Conservation (phyloP, 2,888 invertebrate species). For the Ecdyonurus torrentis region DNA sequence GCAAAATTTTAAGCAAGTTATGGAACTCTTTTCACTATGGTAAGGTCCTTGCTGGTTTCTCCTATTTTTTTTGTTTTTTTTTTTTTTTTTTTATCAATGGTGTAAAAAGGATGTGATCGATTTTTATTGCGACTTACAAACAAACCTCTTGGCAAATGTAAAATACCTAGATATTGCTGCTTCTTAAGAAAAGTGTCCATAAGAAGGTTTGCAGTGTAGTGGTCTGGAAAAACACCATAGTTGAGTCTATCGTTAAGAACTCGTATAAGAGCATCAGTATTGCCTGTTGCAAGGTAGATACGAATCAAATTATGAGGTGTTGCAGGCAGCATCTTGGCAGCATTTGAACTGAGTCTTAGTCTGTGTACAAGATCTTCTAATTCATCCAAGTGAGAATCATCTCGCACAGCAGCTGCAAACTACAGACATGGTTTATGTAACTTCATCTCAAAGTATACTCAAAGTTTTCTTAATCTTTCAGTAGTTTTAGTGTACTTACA, state of each 20-base stretch:
- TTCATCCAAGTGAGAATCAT: constrained; percentile 44
- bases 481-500: constrained; percentile 18
- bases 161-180: constrained; percentile 36
- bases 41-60: too few relatives aligned
- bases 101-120: too few relatives aligned
- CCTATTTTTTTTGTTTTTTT: too few relatives aligned
- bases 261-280: constrained; percentile 45
- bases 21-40: too few relatives aligned
- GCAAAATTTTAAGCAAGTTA: too few relatives aligned
- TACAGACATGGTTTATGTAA: constrained; percentile 15
- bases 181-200: constrained; percentile 59
- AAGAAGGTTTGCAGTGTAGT: constrained; percentile 57
- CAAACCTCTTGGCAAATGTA: too few relatives aligned
- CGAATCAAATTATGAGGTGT: constrained; percentile 68
- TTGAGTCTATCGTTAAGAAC: constrained; percentile 64
- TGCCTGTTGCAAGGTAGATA: constrained; percentile 33
- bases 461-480: background rate
- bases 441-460: too few relatives aligned
- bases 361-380: constrained; percentile 52
- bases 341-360: constrained; percentile 52
- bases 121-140: too few relatives aligned
- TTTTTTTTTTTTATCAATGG: too few relatives aligned
- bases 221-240: constrained; percentile 85
- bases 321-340: constrained; percentile 53
- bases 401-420: constrained; percentile 50